Evolutionary conservation across 2,888 invertebrate species (phyloP).

Genomic region (Agriopis leucophaearia): DNA sequence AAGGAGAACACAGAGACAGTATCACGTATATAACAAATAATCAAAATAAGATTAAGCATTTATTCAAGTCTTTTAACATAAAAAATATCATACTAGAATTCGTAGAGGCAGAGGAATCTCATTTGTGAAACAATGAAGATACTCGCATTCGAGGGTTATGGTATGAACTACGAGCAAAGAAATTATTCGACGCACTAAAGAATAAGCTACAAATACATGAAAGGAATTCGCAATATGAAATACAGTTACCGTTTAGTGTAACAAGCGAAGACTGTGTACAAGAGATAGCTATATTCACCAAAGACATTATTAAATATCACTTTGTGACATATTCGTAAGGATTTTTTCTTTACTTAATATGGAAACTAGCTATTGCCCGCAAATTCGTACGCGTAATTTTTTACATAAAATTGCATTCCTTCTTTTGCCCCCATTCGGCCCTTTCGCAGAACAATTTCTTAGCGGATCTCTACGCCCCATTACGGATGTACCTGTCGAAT

Average conservation of each 20-base stretch:
- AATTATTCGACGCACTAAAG: neutral
- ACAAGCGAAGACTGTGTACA: neutral
- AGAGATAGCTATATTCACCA: neutral
- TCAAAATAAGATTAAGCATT: constrained; percentile 7
- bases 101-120: neutral
- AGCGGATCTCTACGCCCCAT: no score
- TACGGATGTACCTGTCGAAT: no score
- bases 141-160: no score
- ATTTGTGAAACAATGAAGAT: neutral
- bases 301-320: neutral
- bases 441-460: no score
- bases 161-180: no score
- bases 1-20: neutral
- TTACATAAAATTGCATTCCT: no score
- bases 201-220: neutral
- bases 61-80: neutral
- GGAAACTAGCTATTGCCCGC: no score
- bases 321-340: neutral
- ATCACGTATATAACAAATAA: constrained; percentile 3
- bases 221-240: constrained; percentile 3
- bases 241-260: neutral
- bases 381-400: no score
- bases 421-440: no score
- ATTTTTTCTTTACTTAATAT: no score
- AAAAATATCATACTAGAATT: neutral